Conservation (phyloP, 1,140 invertebrate genomes). For the Gerris buenoi region DNA sequence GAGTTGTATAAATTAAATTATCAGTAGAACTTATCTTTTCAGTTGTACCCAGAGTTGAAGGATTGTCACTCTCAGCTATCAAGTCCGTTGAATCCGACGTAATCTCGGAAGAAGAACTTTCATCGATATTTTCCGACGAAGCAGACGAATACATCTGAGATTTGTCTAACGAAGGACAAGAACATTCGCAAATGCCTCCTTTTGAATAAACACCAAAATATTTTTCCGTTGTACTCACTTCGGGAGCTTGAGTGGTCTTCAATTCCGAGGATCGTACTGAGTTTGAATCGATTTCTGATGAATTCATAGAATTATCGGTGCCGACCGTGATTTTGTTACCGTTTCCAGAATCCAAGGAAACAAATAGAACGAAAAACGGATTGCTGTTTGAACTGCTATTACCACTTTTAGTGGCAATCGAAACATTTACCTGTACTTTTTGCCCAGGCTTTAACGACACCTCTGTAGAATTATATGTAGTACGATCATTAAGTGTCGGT, state of each 20-base stretch:
- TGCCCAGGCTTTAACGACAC: not conserved
- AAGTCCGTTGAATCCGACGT: no score
- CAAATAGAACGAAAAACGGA: not conserved
- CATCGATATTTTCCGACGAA: no score
- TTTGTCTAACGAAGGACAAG: conserved; percentile 43
- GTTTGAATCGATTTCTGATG: not conserved
- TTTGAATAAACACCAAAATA: conserved; percentile 19
- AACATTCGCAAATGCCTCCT: conserved; percentile 59
- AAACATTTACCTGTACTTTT: not conserved
- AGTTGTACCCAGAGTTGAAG: no score
- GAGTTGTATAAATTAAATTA: no score
- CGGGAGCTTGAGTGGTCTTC: no score
- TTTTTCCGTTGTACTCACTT: no score
- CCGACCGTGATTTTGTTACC: not conserved
- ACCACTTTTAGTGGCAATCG: not conserved
- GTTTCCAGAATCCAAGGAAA: not conserved
- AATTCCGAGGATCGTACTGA: not conserved
- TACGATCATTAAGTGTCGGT: not conserved
- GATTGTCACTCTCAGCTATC: no score
- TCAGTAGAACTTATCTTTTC: no score
- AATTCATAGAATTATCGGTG: not conserved
- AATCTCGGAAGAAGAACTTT: not conserved
- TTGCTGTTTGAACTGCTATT: not conserved
- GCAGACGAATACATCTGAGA: not conserved
- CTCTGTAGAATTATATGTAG: not conserved